Percentiles rank a stretch among this genome's conserved stretches.
Evolutionary conservation across 2,113 vertebrate species (phyloP).

Genomic region (Sebastes schlegelii): DNA sequence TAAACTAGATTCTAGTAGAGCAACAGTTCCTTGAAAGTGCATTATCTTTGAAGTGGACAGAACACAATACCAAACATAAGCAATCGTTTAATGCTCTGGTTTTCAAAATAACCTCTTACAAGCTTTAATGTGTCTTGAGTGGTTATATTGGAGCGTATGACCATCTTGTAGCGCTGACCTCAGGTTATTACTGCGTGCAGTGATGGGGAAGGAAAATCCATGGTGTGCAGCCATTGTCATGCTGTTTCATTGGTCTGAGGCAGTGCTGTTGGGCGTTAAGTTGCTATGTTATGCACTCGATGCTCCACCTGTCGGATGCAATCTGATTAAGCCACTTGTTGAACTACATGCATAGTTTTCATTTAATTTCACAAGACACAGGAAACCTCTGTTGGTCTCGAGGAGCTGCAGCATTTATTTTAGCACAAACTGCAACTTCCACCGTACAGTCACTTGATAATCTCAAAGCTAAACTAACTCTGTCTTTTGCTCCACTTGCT

Average conservation of each 20-base stretch:
- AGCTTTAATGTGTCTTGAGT: slow-evolving; percentile 33
- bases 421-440: too few relatives aligned
- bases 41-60: slow-evolving; percentile 12
- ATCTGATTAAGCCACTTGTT: neutral
- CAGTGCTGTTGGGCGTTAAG: slow-evolving; percentile 2
- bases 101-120: slow-evolving; percentile 14
- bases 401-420: too few relatives aligned
- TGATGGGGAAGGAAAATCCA: slow-evolving; percentile 24
- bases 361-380: neutral
- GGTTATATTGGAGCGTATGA: slow-evolving; percentile 14
- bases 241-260: slow-evolving; percentile 17
- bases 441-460: too few relatives aligned
- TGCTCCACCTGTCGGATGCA: slow-evolving; percentile 22
- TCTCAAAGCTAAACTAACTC: too few relatives aligned
- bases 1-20: neutral
- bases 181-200: slow-evolving; percentile 39
- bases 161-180: slow-evolving; percentile 37
- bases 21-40: neutral
- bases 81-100: neutral
- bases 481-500: too few relatives aligned
- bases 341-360: neutral
- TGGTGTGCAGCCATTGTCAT: neutral
- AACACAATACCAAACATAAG: neutral
- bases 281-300: neutral
- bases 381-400: too few relatives aligned